Evolutionary conservation across 2,888 invertebrate genomes (phyloP).

Genomic region (Pristionchus mayeri): DNA sequence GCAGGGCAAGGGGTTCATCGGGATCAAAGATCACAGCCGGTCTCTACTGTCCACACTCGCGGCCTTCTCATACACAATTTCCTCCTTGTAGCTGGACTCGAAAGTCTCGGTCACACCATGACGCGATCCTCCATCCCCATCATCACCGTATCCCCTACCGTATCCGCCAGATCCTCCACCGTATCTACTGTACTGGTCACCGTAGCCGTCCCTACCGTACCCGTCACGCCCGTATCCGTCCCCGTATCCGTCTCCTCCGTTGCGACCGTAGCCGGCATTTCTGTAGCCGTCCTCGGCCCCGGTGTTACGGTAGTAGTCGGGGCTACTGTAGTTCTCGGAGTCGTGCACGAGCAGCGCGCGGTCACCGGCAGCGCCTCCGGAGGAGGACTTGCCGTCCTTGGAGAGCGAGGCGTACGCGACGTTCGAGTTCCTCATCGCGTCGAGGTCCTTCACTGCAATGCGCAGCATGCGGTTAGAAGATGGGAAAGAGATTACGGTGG

Average conservation of each 20-base stretch:
- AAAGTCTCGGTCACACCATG: conserved; percentile 71
- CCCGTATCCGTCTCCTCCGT: neutral
- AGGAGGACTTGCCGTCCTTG: conserved; percentile 10
- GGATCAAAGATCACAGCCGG: conserved; percentile 62
- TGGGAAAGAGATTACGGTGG: neutral
- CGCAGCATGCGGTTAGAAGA: conserved; percentile 1
- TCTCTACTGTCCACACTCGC: conserved; percentile 63
- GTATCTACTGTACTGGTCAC: conserved; percentile 45
- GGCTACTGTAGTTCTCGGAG: conserved; percentile 62
- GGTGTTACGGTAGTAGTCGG: conserved; percentile 56
- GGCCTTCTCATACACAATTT: conserved; percentile 70
- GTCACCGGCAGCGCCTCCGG: conserved; percentile 51
- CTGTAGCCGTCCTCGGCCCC: conserved; percentile 58
- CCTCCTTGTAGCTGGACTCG: conserved; percentile 74
- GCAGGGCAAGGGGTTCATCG: no score
- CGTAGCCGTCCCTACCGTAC: conserved; percentile 47
- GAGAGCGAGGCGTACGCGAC: conserved; percentile 40
- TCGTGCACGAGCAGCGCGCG: conserved; percentile 55
- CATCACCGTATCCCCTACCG: conserved; percentile 49
- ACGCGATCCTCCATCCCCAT: conserved; percentile 58
- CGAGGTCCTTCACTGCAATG: neutral
- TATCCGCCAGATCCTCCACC: conserved; percentile 47
- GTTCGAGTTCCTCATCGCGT: neutral
- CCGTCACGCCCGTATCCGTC: conserved; percentile 54
- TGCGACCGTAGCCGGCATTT: conserved; percentile 50